Percentiles rank a stretch among this genome's conserved stretches.
These are phyloP conservation scores for Numenius phaeopus DNA, from an alignment of 2,797 vertebrate genomes.

Conservation along the genomic window DNA sequence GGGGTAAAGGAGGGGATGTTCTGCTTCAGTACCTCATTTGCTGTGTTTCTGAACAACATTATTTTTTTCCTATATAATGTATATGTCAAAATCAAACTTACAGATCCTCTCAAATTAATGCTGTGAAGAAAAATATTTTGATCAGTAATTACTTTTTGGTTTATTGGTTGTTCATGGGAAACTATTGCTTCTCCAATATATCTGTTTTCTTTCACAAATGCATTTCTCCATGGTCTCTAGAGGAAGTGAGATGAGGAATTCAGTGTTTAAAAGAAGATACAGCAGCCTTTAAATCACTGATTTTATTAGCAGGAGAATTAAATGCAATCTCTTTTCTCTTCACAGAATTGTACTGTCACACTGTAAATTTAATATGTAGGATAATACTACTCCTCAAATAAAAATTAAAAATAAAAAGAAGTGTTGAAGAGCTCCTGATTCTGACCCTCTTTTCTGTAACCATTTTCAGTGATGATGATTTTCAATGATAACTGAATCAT, in stretches of 20 bases:
- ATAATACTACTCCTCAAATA: not conserved
- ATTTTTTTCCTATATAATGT: not conserved
- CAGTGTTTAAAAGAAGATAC: not conserved
- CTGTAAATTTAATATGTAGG: not conserved
- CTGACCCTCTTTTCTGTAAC: not conserved
- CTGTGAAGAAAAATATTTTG: slow-evolving; percentile 7
- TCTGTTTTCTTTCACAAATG: not conserved
- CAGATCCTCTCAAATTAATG: slow-evolving; percentile 2
- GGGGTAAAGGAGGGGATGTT: not conserved
- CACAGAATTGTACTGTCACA: not conserved
- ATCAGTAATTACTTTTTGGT: slow-evolving; percentile 42
- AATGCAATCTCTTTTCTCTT: not conserved
- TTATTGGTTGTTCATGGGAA: not conserved
- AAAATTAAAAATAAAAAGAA: not conserved
- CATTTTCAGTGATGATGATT: accelerated
- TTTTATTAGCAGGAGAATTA: not conserved
- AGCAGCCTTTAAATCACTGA: not conserved
- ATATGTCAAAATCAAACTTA: slow-evolving; percentile 4
- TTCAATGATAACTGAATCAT: too few species aligned
- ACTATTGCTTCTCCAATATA: not conserved
- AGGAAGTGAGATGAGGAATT: not conserved
- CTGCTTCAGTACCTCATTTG: not conserved
- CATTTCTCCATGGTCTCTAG: not conserved
- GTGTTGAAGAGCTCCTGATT: not conserved
- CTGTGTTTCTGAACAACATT: not conserved